A percentile compares a stretch with the other conserved stretches of the same genome.
Conservation (phyloP, 2,888 invertebrate species). For the Tetramorium bicarinatum region DNA sequence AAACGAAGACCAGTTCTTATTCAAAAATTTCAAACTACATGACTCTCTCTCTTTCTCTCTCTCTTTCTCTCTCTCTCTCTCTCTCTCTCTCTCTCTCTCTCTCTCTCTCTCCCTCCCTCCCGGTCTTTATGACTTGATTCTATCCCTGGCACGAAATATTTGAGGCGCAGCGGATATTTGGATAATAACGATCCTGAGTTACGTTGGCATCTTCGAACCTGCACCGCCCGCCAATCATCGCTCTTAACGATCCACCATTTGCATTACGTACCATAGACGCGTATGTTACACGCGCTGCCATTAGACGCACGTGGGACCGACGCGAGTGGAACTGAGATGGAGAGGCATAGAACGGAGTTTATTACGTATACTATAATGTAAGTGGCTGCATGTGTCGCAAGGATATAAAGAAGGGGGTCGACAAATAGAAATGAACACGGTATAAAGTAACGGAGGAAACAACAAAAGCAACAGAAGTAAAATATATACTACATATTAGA, state of each 20-base stretch:
- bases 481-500: neutral
- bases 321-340: constrained; percentile 16
- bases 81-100: neutral
- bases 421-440: constrained; percentile 10
- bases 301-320: constrained; percentile 52
- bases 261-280: constrained; percentile 50
- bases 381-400: constrained; percentile 17
- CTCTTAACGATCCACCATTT: constrained; percentile 44
- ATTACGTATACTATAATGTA: constrained; percentile 30
- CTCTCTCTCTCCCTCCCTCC: neutral
- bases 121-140: constrained; percentile 21
- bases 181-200: constrained; percentile 48
- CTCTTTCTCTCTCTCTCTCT: too few relatives aligned
- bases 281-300: constrained; percentile 46
- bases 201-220: constrained; percentile 32
- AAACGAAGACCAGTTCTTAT: neutral
- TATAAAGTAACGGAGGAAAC: neutral
- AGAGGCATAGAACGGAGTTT: constrained; percentile 17
- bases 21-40: constrained; percentile 8
- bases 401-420: constrained; percentile 21
- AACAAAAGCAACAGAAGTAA: neutral
- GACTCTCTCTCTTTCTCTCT: too few relatives aligned
- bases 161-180: constrained; percentile 31
- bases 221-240: constrained; percentile 44
- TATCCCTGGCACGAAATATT: neutral